A percentile compares a stretch with the other conserved stretches of the same genome.
phyloP scores from a whole-genome alignment of 1,140 invertebrate species.

The Rhizoglyphus robini region DNA sequence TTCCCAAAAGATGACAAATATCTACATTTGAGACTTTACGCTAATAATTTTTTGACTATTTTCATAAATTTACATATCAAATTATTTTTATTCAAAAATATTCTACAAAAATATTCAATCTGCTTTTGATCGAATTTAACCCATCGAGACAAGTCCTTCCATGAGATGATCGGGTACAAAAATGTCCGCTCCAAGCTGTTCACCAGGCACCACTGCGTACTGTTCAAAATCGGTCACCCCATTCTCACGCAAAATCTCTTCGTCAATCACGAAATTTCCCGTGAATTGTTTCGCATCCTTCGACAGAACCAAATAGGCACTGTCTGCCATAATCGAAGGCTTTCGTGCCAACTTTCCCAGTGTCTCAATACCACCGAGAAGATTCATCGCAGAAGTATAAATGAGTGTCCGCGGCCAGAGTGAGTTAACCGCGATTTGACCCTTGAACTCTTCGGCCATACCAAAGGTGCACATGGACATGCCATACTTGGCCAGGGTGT shows the following conservation, averaged over 20 bases:
- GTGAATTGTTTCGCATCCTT: constrained; percentile 60
- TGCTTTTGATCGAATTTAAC: not conserved
- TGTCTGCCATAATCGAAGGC: constrained; percentile 86
- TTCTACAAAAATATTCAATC: too few species aligned
- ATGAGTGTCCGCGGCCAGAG: constrained; percentile 93
- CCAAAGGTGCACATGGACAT: constrained; percentile 98
- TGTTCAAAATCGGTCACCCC: constrained; percentile 71
- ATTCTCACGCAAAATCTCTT: constrained; percentile 62
- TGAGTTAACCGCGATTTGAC: constrained; percentile 83
- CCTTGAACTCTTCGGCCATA: constrained; percentile 80
- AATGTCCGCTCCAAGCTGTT: constrained; percentile 68
- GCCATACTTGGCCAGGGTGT: constrained; percentile 96
- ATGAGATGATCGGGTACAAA: constrained; percentile 53
- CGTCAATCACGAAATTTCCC: constrained; percentile 88
- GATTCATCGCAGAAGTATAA: constrained; percentile 87
- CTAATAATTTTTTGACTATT: too few species aligned
- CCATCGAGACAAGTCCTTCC: not conserved
- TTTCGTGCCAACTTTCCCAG: constrained; percentile 51
- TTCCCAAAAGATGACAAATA: too few species aligned
- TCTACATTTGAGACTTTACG: too few species aligned
- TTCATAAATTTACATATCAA: too few species aligned
- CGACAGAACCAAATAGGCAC: constrained; percentile 75
- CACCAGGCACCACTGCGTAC: constrained; percentile 68
- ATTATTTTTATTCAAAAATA: too few species aligned
- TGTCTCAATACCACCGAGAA: constrained; percentile 57